Base-by-base conservation (phyloP, 2,797 vertebrate species). In the Pitangus sulphuratus region DNA sequence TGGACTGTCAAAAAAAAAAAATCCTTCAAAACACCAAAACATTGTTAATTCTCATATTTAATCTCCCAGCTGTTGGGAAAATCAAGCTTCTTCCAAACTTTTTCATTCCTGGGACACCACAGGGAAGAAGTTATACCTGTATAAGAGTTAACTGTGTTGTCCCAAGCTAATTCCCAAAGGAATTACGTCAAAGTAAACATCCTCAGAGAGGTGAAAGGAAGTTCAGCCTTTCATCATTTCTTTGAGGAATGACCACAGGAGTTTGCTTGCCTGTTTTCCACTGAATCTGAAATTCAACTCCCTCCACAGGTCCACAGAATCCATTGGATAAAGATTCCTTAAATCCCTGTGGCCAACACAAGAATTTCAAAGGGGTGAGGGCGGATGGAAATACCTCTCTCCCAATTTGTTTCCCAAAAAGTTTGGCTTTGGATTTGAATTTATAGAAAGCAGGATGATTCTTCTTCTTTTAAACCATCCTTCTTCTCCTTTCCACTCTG, bases 51-150 rank as follows among this genome's bases (percentile, higher is more conserved):
- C 51, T 31, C 12, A 15, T 28, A 30, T 35, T 20, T 78, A 62
- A 64, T 35, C 6, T 79, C 8, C 6, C 18, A 53, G 5, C 2
- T 60, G 12, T 8, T 90, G 39, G 13, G 2, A 51, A 57, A 85
- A 66, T 4, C 15, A 45, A 58, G 4, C 0, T 39, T 74, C 77
- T 65, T 9, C 15, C 51, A 39, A 54, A 33, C 8, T 16, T 8
- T 70, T 35, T 64, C 2, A 9, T 47, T 44, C 4, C 0, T 53
- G 14, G 44, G 47, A 44, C n/a, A 50, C 8, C 0, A 6, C n/a
- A 56, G 31, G 21, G 31, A 72, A 14, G 58, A 26, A 44, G 6
- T 35, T 74, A 15, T 54, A 54, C 8, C 26, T 71, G 12, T 19
- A 2, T 8, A 51, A 33, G 15, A 35, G 17, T 54, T 40, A n/a